Base-by-base conservation (phyloP, 2,888 invertebrate genomes). In the Metalampra italica region DNA sequence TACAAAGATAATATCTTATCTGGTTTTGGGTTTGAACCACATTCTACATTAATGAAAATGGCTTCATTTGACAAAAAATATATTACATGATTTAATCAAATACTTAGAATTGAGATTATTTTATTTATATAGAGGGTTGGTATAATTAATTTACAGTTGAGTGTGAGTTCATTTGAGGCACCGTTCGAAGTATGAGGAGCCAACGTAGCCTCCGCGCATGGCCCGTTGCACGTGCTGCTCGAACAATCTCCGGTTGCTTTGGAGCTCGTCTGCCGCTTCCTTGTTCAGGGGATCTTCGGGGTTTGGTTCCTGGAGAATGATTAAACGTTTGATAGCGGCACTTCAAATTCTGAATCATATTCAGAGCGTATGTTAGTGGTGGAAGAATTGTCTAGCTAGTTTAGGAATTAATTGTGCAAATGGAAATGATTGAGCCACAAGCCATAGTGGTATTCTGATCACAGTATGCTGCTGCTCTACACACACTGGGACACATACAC, bases 251-350 rank as follows among this genome's bases (percentile, higher is more conserved):
- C 97, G 92, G 87, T 98, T 98, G 78, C 94, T 97, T 76, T 98
- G 97, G 59, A 99, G 92, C 52, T 98, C 97, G 80, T 98, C 98
- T 3, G 99, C 98, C 11, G 98, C 98, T 87, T 99, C 98, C 89
- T 98, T 98, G 84, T 99, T 99, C 62, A 99, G 83, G 9, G 98
- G 99, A 90, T 99, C 99, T 87, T 99, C 98, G 1, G 98, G 98
- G 88, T 99, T 99, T 43, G 98, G 99, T 90, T 99, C 99, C 97
- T 97, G 70, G 57, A 48, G 43, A 11, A 22, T 14, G 0, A 45
- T 9, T 13, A 37, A 37, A 12, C 7, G n/a, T 39, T 22, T 5
- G 22, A 22, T 22, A 22, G 22, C 22, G 22, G 22, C 22, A 3
- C 22, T 22, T 22, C 22, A 22, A 2, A 22, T 22, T 22, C 22